Percentiles rank a stretch among this genome's conserved stretches.
Evolutionary conservation across 2,113 vertebrate species (phyloP).

Genomic region (Mesitornis unicolor): DNA sequence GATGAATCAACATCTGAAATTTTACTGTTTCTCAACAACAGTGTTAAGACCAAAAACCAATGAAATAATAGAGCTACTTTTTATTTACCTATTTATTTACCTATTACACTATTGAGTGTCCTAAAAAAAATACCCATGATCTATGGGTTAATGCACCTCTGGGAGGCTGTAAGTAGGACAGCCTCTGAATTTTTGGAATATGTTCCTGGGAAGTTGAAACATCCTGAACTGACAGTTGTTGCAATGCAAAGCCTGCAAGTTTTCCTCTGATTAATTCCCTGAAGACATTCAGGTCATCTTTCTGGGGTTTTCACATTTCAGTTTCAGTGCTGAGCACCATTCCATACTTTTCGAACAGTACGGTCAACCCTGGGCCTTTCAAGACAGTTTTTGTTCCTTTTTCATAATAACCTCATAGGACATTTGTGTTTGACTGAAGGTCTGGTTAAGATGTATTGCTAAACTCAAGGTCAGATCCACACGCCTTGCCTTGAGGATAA

Average conservation of each 20-base stretch:
- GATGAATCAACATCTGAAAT: background rate
- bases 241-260: background rate
- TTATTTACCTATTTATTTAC: accelerated
- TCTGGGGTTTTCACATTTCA: background rate
- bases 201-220: background rate
- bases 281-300: background rate
- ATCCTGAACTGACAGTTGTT: background rate
- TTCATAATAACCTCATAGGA: background rate
- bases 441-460: background rate
- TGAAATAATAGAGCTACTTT: background rate
- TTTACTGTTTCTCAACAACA: background rate
- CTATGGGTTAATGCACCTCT: background rate
- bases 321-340: background rate
- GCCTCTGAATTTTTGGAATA: background rate
- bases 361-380: background rate
- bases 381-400: background rate
- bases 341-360: background rate
- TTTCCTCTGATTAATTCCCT: background rate
- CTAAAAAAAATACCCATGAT: background rate
- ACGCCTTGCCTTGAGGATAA: background rate
- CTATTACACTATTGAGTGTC: background rate
- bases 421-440: background rate
- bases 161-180: background rate
- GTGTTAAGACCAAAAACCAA: background rate
- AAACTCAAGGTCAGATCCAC: background rate